These are phyloP conservation scores for Zeus faber DNA, from an alignment of 2,113 vertebrate genomes.

Conservation along the genomic window DNA sequence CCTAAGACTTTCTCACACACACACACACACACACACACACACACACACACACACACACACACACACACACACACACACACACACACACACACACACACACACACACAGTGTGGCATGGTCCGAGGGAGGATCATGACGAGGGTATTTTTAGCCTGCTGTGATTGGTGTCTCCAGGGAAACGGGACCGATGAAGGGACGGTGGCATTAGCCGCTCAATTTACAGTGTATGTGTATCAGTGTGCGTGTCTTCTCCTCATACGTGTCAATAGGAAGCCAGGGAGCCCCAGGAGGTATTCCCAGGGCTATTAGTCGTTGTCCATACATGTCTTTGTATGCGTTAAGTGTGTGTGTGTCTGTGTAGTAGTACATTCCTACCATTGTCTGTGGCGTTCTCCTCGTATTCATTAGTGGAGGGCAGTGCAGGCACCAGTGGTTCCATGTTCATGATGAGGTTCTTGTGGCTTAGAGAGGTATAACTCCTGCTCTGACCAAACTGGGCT, in stretches of 20 bases:
- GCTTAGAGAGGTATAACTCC: conserved; percentile 88
- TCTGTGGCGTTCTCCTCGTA: conserved; percentile 78
- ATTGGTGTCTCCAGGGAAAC: conserved; percentile 69
- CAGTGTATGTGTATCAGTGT: conserved; percentile 11
- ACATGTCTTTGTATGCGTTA: too few relatives aligned
- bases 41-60: conserved; percentile 5
- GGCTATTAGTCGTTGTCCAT: too few relatives aligned
- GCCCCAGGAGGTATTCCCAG: too few relatives aligned
- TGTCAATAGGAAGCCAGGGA: too few relatives aligned
- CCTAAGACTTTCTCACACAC: conserved; percentile 2
- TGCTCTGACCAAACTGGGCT: conserved; percentile 86
- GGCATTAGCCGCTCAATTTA: conserved; percentile 70
- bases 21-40: conserved; percentile 4
- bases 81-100: conserved; percentile 9
- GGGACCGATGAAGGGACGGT: conserved; percentile 42
- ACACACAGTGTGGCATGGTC: conserved; percentile 37
- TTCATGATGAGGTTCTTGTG: conserved; percentile 98
- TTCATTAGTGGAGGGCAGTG: conserved; percentile 84
- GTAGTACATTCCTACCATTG: conserved; percentile 74
- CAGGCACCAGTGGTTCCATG: conserved; percentile 91
- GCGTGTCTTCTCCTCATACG: too few relatives aligned
- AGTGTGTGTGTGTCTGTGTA: neutral
- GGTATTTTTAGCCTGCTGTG: conserved; percentile 70
- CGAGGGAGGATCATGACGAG: conserved; percentile 57
- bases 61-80: conserved; percentile 1